Percentiles rank a stretch among this genome's conserved stretches.
Conservation (phyloP, 2,888 invertebrate genomes). For the Troides helena region DNA sequence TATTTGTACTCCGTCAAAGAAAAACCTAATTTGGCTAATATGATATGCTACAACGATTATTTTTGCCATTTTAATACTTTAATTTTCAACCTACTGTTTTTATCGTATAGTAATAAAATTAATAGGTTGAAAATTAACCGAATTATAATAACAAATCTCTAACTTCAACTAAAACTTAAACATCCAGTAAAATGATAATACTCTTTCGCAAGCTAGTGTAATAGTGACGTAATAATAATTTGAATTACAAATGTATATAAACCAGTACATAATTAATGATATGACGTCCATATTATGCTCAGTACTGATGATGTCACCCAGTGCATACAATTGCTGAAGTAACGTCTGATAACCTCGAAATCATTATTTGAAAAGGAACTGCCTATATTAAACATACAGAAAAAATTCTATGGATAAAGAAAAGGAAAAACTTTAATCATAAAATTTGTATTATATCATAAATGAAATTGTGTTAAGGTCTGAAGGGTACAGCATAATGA, state of each 20-base stretch:
- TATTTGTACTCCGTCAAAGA: not conserved
- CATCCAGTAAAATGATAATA: not conserved
- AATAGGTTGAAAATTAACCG: too few relatives aligned
- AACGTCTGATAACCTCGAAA: not conserved
- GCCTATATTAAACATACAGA: not conserved
- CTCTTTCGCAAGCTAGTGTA: not conserved
- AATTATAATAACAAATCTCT: too few relatives aligned
- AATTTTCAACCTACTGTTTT: too few relatives aligned
- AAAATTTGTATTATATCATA: too few relatives aligned
- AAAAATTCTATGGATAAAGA: not conserved
- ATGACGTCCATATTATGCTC: not conserved
- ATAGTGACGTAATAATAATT: not conserved
- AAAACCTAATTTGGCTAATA: too few relatives aligned
- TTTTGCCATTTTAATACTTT: too few relatives aligned
- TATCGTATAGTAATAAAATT: too few relatives aligned
- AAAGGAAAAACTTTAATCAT: not conserved
- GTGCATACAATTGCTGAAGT: not conserved
- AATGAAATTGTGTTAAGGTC: too few relatives aligned
- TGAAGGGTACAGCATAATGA: too few relatives aligned
- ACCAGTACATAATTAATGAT: slow-evolving; percentile 1
- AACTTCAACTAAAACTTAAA: too few relatives aligned
- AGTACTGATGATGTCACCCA: not conserved
- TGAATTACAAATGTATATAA: not conserved
- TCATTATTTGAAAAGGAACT: not conserved
- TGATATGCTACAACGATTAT: too few relatives aligned